Evolutionary conservation across 1,140 invertebrate species (phyloP).

Genomic region (Drosophila aff.): DNA sequence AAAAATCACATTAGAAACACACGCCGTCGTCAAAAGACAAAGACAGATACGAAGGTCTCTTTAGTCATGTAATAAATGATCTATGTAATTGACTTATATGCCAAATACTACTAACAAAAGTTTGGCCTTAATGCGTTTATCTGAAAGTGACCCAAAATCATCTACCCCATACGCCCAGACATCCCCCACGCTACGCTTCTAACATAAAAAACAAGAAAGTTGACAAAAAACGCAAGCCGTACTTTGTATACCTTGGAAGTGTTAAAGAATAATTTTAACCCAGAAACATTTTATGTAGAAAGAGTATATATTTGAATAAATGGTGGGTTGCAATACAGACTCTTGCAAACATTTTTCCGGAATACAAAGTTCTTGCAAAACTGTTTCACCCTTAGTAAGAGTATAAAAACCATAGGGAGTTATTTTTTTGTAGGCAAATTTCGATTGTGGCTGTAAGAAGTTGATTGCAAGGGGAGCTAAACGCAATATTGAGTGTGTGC

Average conservation of each 20-base stretch:
- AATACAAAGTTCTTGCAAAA: not conserved
- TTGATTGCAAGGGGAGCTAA: conserved; percentile 51
- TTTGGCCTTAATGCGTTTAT: conserved; percentile 75
- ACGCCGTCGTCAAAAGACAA: conserved; percentile 58
- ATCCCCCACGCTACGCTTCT: not conserved
- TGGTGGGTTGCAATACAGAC: too few species aligned
- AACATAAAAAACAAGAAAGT: conserved; percentile 5
- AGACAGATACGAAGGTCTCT: conserved; percentile 25
- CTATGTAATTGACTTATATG: conserved; percentile 81
- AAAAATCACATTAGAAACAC: conserved; percentile 83
- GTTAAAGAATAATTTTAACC: not conserved
- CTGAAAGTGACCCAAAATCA: conserved; percentile 54
- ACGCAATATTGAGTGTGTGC: conserved; percentile 34
- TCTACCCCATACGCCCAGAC: conserved; percentile 11
- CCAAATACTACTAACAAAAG: conserved; percentile 53
- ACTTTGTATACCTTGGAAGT: not conserved
- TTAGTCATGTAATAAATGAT: conserved; percentile 76
- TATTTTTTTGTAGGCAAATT: conserved; percentile 78
- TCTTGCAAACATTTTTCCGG: not conserved
- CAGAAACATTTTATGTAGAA: not conserved
- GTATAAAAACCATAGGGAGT: conserved; percentile 47
- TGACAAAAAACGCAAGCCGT: not conserved
- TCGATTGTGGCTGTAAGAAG: conserved; percentile 66
- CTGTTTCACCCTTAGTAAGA: not conserved
- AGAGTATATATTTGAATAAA: too few species aligned